Evolutionary conservation across 2,888 invertebrate species (phyloP), one percentile per base, ranked within the genome.

Genomic region (Nemapogon koenigi): DNA sequence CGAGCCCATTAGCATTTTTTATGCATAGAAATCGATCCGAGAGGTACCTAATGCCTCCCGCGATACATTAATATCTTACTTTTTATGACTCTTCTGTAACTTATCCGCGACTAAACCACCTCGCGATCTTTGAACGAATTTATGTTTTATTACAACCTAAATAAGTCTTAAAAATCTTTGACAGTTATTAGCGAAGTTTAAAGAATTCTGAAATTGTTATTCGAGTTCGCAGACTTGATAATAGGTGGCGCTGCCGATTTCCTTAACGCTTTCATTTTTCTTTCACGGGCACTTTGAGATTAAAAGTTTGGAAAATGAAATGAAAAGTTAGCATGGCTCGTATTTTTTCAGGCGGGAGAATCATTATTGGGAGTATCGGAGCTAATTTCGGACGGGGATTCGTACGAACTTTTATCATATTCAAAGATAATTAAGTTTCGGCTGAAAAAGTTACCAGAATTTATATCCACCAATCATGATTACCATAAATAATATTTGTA

Each of bases 1-100:
- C 53, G 65, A 49, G 16, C 62, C 76, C 76, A 78, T 78, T 76
- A 76, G 63, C 76, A 76, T 78, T 76, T 75, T 76, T 78, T 78
- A 78, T 78, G 76, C 75, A 78, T 73, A 76, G 66, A 60, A 76
- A 78, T 78, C 78, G 78, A 78, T 76, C 78, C 73, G 46, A 48
- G 57, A 56, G 63, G 68, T 62, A 67, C 65, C 71, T 76, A 76
- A 78, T 75, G 78, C 76, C 73, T 76, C 76, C 76, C 76, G 65
- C 72, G 76, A 78, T 78, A 78, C 78, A 78, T 78, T 78, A 76
- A 78, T 78, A 78, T 76, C 76, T 76, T 72, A 76, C 75, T 78
- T 78, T 78, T 78, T 78, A 78, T 73, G 76, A 76, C 71, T 78
- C 69, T 72, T 72, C 65, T 61, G 66, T 62, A 76, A 46, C 41